phyloP scores from a whole-genome alignment of 2,888 invertebrate genomes.

The Creontiades dilutus region DNA sequence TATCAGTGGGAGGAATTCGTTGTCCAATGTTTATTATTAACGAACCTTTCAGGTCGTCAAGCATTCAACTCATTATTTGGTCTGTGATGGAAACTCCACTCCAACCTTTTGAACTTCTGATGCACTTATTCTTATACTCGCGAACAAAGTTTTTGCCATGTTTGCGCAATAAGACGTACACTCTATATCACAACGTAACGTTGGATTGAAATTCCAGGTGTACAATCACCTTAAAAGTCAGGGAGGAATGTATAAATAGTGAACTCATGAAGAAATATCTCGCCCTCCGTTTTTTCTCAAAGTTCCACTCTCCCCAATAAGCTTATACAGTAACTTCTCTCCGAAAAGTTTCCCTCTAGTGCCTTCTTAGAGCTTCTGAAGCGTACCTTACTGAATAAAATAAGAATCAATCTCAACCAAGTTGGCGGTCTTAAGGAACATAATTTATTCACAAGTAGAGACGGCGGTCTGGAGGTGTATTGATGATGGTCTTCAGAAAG shows the following conservation, averaged over 20 bases:
- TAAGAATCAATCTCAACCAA: slow-evolving; percentile 36
- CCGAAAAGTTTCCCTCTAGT: not conserved
- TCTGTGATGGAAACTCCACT: too few species aligned
- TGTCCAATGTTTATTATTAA: too few species aligned
- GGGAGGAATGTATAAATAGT: not conserved
- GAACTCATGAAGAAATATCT: slow-evolving; percentile 19
- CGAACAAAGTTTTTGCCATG: too few species aligned
- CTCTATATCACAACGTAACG: not conserved
- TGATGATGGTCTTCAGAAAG: not conserved
- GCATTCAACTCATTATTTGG: too few species aligned
- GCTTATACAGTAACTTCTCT: slow-evolving; percentile 14
- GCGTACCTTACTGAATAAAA: slow-evolving; percentile 13
- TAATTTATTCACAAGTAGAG: slow-evolving; percentile 18
- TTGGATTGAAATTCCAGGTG: slow-evolving; percentile 1
- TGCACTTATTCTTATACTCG: too few species aligned
- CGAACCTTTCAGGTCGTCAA: too few species aligned
- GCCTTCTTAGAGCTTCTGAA: not conserved
- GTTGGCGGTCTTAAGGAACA: slow-evolving; percentile 32
- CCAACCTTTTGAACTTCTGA: too few species aligned
- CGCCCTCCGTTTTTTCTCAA: not conserved
- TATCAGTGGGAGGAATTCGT: too few species aligned
- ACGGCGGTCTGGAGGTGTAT: not conserved
- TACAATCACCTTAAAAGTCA: not conserved
- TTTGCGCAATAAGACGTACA: not conserved
- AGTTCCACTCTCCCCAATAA: slow-evolving; percentile 13